These are phyloP conservation scores for Plutella xylostella DNA, from an alignment of 2,888 invertebrate genomes.

Conservation along the genomic window DNA sequence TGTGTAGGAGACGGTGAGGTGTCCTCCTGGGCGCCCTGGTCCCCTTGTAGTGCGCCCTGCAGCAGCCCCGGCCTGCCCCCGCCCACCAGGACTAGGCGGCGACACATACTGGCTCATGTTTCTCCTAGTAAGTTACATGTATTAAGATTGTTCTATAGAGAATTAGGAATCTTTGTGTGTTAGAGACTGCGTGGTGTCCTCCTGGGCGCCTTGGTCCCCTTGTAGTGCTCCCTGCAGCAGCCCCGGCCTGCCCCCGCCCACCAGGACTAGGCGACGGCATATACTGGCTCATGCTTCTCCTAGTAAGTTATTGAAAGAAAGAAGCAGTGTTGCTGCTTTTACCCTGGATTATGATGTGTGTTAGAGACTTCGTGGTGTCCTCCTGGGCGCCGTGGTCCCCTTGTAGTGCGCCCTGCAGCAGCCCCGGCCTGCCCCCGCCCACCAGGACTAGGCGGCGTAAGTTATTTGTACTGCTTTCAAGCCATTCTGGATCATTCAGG, in stretches of 20 bases:
- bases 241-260: conserved; percentile 35
- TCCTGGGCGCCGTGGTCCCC: conserved; percentile 72
- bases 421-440: conserved; percentile 37
- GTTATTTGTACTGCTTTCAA: too few relatives aligned
- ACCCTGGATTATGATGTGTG: too few relatives aligned
- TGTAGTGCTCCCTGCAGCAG: conserved; percentile 55
- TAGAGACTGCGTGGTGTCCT: conserved; percentile 75
- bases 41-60: conserved; percentile 53
- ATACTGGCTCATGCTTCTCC: conserved; percentile 51
- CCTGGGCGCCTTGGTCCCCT: conserved; percentile 72
- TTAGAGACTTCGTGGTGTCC: conserved; percentile 76
- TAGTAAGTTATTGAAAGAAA: too few relatives aligned
- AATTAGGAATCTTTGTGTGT: too few relatives aligned
- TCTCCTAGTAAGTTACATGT: conserved; percentile 36
- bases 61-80: conserved; percentile 37
- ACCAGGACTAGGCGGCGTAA: conserved; percentile 32
- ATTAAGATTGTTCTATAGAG: neutral
- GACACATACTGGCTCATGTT: conserved; percentile 51
- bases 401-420: conserved; percentile 52
- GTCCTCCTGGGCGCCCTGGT: conserved; percentile 73
- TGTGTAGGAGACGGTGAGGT: conserved; percentile 78
- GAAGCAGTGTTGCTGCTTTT: too few relatives aligned
- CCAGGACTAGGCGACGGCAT: conserved; percentile 35
- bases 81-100: conserved; percentile 32
- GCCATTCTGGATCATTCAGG: too few relatives aligned